Percentiles rank a stretch among this genome's conserved stretches.
phyloP scores from a whole-genome alignment of 1,140 invertebrate genomes.

The Brachionus asplanchnoidis region DNA sequence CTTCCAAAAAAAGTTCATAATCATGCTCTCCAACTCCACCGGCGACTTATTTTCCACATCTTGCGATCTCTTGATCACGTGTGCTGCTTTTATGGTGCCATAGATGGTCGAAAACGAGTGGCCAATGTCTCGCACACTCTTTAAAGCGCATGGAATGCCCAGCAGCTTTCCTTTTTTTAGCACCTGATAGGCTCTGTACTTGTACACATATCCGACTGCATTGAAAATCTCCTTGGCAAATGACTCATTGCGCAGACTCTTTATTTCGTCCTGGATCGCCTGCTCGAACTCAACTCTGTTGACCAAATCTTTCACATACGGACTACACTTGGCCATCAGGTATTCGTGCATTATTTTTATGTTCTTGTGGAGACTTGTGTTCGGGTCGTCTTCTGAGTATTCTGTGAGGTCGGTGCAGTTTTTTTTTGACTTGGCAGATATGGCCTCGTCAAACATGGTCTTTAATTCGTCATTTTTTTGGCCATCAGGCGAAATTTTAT shows the following conservation, averaged over 20 bases:
- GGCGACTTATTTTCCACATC: neutral
- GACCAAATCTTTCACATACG: neutral
- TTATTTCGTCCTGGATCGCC: slow-evolving; percentile 6
- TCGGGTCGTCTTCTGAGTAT: slow-evolving; percentile 1
- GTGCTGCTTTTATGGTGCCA: neutral
- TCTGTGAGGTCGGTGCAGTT: neutral
- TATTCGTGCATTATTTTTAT: slow-evolving; percentile 19
- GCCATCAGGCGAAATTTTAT: neutral
- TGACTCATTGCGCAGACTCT: neutral
- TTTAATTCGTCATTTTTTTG: neutral
- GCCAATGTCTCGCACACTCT: neutral
- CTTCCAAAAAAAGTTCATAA: neutral
- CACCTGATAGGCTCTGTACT: neutral
- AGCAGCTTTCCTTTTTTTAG: neutral
- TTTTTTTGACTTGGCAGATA: neutral
- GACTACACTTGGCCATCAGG: neutral
- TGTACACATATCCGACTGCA: slow-evolving; percentile 3
- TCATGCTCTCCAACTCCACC: neutral
- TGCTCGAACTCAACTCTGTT: neutral
- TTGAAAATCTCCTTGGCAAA: slow-evolving; percentile 21
- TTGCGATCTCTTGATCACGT: neutral
- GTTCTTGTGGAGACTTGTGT: neutral
- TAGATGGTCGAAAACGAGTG: slow-evolving; percentile 1
- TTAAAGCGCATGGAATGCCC: neutral
- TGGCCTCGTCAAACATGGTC: neutral